These are phyloP conservation scores for Xestia xanthographa DNA, from an alignment of 2,888 invertebrate species.

Conservation along the genomic window DNA sequence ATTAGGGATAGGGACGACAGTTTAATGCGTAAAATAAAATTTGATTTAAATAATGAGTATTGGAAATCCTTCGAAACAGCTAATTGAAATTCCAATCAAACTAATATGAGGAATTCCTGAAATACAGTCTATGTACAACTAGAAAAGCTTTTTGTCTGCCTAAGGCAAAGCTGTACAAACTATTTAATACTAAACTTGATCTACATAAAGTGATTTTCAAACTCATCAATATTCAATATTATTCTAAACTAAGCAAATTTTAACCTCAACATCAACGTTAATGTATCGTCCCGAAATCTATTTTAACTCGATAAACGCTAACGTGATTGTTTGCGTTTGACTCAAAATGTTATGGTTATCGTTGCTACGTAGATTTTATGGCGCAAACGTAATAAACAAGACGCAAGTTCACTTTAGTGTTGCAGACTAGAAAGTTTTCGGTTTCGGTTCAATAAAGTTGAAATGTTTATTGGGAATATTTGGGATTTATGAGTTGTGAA, in stretches of 20 bases:
- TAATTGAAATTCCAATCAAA: neutral
- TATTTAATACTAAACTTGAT: neutral
- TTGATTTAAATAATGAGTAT: neutral
- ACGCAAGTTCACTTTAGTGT: conserved; percentile 47
- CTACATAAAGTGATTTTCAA: conserved; percentile 4
- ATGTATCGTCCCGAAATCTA: conserved; percentile 45
- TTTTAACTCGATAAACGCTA: conserved; percentile 58
- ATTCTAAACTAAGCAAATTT: conserved; percentile 42
- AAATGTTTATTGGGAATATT: conserved; percentile 51
- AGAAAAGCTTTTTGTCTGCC: neutral
- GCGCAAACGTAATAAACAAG: conserved; percentile 57
- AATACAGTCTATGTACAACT: neutral
- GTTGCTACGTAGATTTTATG: conserved; percentile 60
- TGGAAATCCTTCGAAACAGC: neutral
- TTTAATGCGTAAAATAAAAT: neutral
- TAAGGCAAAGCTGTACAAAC: neutral
- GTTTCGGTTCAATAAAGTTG: conserved; percentile 54
- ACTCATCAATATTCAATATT: conserved; percentile 46
- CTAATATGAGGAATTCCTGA: neutral
- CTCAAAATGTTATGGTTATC: conserved; percentile 62
- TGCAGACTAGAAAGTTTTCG: conserved; percentile 60
- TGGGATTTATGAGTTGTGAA: conserved; percentile 51
- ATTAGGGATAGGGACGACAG: neutral
- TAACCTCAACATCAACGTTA: conserved; percentile 31
- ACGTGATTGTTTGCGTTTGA: conserved; percentile 64